Conservation (phyloP, 2,888 invertebrate species). For the Euclidia mi region DNA sequence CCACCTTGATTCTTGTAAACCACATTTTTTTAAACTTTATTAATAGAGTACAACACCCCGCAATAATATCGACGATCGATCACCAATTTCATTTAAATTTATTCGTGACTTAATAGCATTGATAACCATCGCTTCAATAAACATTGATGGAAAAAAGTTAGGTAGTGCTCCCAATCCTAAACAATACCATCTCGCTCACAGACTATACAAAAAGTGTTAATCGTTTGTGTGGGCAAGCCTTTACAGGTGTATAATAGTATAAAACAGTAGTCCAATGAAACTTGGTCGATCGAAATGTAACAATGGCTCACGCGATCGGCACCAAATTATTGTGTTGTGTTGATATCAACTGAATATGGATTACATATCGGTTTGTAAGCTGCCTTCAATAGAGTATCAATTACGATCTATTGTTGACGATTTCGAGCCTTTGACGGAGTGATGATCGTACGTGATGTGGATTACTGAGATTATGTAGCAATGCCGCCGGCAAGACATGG, state of each 20-base stretch:
- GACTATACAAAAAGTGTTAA: slow-evolving; percentile 20
- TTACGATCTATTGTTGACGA: slow-evolving; percentile 7
- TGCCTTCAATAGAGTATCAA: slow-evolving; percentile 19
- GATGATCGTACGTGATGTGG: not conserved
- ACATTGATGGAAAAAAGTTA: slow-evolving; percentile 20
- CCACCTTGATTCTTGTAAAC: no score
- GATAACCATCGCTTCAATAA: slow-evolving; percentile 16
- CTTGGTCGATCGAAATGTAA: slow-evolving; percentile 40
- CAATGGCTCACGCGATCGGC: slow-evolving; percentile 40
- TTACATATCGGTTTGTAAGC: slow-evolving; percentile 23
- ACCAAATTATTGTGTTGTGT: slow-evolving; percentile 26
- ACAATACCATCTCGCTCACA: slow-evolving; percentile 10
- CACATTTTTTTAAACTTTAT: no score
- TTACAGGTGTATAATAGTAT: slow-evolving; percentile 25
- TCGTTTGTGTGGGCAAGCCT: slow-evolving; percentile 14
- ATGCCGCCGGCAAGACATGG: no score
- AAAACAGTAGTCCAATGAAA: slow-evolving; percentile 32
- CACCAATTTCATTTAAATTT: slow-evolving; percentile 14
- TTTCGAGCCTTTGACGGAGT: not conserved
- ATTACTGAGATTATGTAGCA: not conserved
- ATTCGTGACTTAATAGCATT: slow-evolving; percentile 13
- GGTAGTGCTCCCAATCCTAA: slow-evolving; percentile 1
- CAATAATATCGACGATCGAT: slow-evolving; percentile 3
- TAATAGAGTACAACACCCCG: no score
- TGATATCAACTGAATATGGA: slow-evolving; percentile 23